Percentiles rank a stretch among this genome's conserved stretches.
These are phyloP conservation scores for Neodiprion fabricii DNA, from an alignment of 1,140 invertebrate species.

Conservation along the genomic window DNA sequence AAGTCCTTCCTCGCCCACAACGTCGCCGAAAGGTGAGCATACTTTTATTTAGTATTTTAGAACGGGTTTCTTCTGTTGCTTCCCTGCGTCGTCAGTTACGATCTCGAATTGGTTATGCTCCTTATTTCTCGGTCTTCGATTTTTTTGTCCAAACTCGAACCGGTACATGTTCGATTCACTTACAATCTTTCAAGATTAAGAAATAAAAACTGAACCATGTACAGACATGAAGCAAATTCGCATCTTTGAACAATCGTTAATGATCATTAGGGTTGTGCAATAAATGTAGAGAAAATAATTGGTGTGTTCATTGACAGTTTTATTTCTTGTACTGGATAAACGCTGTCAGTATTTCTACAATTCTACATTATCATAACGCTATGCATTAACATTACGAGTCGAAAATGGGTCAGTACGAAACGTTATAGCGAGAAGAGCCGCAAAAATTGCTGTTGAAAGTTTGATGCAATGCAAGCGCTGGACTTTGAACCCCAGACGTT, in stretches of 20 bases:
- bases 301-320: neutral
- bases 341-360: no score
- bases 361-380: no score
- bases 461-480: no score
- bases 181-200: neutral
- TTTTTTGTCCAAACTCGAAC: neutral
- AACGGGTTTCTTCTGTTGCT: neutral
- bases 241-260: neutral
- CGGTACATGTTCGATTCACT: neutral
- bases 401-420: no score
- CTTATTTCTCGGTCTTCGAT: constrained; percentile 2
- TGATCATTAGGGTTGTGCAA: neutral
- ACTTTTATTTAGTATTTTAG: neutral
- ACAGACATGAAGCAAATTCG: neutral
- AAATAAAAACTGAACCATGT: neutral
- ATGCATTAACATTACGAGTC: no score
- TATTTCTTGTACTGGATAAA: neutral
- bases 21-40: constrained; percentile 47
- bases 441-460: no score
- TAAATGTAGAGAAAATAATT: neutral
- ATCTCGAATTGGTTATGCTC: neutral
- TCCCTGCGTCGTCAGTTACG: neutral
- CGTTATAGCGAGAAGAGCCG: no score
- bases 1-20: constrained; percentile 68
- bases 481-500: no score